Conservation (phyloP, 2,113 vertebrate genomes). For the Microcebus tavaratra region DNA sequence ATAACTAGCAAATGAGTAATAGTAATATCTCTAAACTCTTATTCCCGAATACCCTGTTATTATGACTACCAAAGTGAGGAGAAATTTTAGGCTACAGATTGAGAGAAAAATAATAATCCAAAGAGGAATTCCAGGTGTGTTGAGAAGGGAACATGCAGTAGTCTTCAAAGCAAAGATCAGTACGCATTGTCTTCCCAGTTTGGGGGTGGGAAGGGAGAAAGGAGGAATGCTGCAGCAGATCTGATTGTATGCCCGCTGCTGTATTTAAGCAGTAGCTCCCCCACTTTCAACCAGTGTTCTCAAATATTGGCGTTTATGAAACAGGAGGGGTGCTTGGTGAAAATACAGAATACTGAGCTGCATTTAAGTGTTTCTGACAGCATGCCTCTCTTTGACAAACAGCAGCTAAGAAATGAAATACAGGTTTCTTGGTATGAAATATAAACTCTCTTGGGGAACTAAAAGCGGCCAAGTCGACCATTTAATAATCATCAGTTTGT, state of each 20-base stretch:
- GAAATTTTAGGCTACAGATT: neutral
- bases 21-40: neutral
- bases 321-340: neutral
- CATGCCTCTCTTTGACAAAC: neutral
- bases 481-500: neutral
- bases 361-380: neutral
- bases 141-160: neutral
- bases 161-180: neutral
- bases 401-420: neutral
- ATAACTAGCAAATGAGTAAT: neutral
- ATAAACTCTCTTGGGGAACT: neutral
- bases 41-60: neutral
- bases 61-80: neutral
- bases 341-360: neutral
- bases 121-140: neutral
- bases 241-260: accelerated
- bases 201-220: neutral
- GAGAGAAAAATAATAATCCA: neutral
- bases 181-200: neutral
- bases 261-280: accelerated
- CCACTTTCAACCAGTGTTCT: neutral
- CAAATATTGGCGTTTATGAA: neutral
- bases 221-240: neutral
- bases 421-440: neutral
- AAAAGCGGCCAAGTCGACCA: neutral